Base-by-base conservation (phyloP, 2,113 vertebrate species). In the Indicator maculatus region DNA sequence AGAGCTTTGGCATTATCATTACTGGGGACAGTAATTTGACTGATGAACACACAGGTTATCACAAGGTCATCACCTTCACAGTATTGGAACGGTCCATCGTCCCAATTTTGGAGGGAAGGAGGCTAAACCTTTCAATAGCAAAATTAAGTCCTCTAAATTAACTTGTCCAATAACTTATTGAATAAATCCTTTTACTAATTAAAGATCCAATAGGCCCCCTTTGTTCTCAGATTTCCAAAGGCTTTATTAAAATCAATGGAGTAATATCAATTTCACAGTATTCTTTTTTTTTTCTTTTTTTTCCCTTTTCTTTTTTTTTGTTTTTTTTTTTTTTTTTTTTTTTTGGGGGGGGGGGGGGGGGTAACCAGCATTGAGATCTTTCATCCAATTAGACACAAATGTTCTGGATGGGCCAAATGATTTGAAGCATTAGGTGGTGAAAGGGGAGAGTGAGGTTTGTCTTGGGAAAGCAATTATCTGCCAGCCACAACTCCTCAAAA, bases 11-110 rank as follows among this genome's bases (percentile, higher is more conserved):
- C 98, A 98, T 98, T 97, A 98, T 98, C 98, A 98, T 98, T 98
- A 98, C 98, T 86, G 96, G 96, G 98, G 98, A 98, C 98, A 98
- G 98, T 98, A 98, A 98, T 98, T 98, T 98, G 98, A 98, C 98
- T 98, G 97, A 98, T 98, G 98, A 98, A 98, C 98, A 98, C 98
- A 97, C 90, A 64, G 98, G 99, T 99, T 99, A 99, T 98, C 98
- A 97, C 98, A 99, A 99, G 98, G 98, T 99, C 98, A 98, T 98
- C 95, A 98, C 98, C 97, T 98, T 98, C 90, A 92, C 93, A 91
- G 96, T 93, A 92, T 92, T 89, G 96, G 96, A 97, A 93, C 73
- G 91, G 95, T 89, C 75, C 95, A 96, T 92, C 50, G 86, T 97
- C 95, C 93, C 96, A 94, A 86, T 96, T 92, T 96, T 72, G 86